phyloP scores from a whole-genome alignment of 2,113 vertebrate species.

The Sminthopsis crassicaudata region DNA sequence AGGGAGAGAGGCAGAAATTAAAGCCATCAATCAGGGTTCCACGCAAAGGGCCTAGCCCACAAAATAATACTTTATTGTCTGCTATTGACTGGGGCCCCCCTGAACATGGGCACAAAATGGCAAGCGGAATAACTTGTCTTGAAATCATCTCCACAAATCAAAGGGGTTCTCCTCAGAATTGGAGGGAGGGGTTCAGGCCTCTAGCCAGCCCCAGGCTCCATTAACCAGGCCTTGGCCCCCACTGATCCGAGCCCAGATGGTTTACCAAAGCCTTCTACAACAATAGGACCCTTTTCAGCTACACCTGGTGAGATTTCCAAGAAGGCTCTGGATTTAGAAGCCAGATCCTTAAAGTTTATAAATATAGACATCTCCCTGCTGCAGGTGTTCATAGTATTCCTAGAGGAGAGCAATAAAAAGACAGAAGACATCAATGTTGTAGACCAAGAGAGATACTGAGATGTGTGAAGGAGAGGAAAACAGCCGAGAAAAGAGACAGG shows the following conservation, averaged over 20 bases:
- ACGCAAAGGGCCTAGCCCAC: constrained; percentile 75
- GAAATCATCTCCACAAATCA: constrained; percentile 1
- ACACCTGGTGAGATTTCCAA: not conserved
- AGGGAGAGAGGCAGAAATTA: constrained; percentile 82
- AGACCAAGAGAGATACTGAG: not conserved
- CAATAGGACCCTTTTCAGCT: not conserved
- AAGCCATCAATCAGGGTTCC: constrained; percentile 84
- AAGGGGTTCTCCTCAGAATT: not conserved
- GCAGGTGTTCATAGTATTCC: not conserved
- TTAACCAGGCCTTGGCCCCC: not conserved
- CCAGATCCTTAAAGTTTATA: not conserved
- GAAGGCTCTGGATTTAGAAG: not conserved
- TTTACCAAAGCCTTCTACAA: not conserved
- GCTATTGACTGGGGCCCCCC: constrained; percentile 82
- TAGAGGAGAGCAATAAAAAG: not conserved
- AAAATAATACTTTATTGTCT: constrained; percentile 84
- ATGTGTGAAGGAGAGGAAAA: not conserved
- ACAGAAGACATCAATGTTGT: not conserved
- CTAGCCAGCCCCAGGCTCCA: not conserved
- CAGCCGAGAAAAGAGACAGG: not conserved
- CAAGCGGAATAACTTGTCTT: constrained; percentile 75
- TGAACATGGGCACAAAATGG: constrained; percentile 80
- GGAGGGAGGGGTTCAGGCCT: not conserved
- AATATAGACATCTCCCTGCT: not conserved
- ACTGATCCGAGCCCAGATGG: not conserved